Evolutionary conservation across 2,797 vertebrate genomes (phyloP).

Genomic region (Anabas testudineus): DNA sequence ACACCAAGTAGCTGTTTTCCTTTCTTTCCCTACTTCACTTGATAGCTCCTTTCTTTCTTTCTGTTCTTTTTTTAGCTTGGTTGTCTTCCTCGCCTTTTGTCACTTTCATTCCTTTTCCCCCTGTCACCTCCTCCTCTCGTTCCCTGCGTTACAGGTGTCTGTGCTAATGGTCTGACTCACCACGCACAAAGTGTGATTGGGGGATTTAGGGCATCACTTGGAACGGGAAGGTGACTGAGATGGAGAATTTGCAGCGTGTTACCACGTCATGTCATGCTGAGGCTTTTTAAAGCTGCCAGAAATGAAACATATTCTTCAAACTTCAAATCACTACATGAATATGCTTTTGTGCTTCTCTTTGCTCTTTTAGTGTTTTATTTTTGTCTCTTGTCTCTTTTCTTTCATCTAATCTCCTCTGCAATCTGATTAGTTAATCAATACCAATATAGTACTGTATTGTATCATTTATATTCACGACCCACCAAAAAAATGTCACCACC

Average conservation of each 20-base stretch:
- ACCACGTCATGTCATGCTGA: neutral
- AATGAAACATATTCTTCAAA: conserved; percentile 22
- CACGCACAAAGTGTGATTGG: conserved; percentile 32
- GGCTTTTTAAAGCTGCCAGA: conserved; percentile 28
- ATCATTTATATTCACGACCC: conserved; percentile 75
- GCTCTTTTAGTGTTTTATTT: neutral
- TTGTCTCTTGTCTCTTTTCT: neutral
- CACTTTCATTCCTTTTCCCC: conserved; percentile 11
- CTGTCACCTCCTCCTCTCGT: conserved; percentile 26
- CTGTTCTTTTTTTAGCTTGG: neutral
- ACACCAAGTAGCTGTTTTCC: conserved; percentile 21
- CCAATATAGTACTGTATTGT: conserved; percentile 30
- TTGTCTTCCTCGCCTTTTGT: neutral
- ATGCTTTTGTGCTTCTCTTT: neutral
- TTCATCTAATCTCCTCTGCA: conserved; percentile 26
- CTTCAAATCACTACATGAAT: neutral
- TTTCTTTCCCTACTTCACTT: conserved; percentile 14
- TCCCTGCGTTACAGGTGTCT: conserved; percentile 16
- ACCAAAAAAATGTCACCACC: too few species aligned
- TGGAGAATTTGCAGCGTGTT: conserved; percentile 30
- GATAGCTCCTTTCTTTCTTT: conserved; percentile 4
- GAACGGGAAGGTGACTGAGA: conserved; percentile 39
- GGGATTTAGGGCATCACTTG: conserved; percentile 23
- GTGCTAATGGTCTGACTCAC: conserved; percentile 58
- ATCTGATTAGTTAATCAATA: conserved; percentile 63